These are phyloP conservation scores for Astur gentilis DNA, from an alignment of 2,113 vertebrate genomes.

Conservation along the genomic window DNA sequence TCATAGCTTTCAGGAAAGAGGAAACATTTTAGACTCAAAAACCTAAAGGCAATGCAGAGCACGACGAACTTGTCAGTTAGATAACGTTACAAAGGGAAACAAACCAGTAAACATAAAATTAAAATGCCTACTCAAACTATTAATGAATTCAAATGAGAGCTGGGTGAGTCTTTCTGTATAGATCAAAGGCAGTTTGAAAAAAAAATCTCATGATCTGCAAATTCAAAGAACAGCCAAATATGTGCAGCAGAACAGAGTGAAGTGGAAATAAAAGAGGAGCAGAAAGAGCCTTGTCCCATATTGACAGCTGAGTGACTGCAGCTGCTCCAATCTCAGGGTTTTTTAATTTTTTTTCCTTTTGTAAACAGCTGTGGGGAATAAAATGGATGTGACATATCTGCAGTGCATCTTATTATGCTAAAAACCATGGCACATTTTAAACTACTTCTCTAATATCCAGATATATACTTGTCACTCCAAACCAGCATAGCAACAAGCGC, in stretches of 20 bases:
- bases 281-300: slow-evolving; percentile 4
- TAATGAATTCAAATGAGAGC: slow-evolving; percentile 42
- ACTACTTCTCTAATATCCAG: neutral
- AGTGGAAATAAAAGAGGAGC: slow-evolving; percentile 23
- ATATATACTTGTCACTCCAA: neutral
- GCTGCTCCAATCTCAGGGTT: neutral
- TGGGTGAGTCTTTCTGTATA: slow-evolving; percentile 1
- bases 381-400: slow-evolving; percentile 39
- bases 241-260: slow-evolving; percentile 5
- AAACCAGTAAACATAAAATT: slow-evolving; percentile 35
- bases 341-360: neutral
- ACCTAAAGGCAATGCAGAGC: slow-evolving; percentile 13
- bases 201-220: slow-evolving; percentile 11
- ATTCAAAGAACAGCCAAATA: slow-evolving; percentile 36
- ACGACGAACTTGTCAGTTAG: neutral
- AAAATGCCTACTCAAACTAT: slow-evolving; percentile 41
- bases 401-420: neutral
- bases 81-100: slow-evolving; percentile 26
- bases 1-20: slow-evolving; percentile 2
- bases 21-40: slow-evolving; percentile 8
- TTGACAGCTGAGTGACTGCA: slow-evolving; percentile 53
- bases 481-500: neutral
- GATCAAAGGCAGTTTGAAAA: slow-evolving; percentile 33
- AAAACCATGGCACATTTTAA: neutral
- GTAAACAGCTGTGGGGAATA: slow-evolving; percentile 47